Conservation (phyloP, 1,140 invertebrate species). For the Drosophila aff. region DNA sequence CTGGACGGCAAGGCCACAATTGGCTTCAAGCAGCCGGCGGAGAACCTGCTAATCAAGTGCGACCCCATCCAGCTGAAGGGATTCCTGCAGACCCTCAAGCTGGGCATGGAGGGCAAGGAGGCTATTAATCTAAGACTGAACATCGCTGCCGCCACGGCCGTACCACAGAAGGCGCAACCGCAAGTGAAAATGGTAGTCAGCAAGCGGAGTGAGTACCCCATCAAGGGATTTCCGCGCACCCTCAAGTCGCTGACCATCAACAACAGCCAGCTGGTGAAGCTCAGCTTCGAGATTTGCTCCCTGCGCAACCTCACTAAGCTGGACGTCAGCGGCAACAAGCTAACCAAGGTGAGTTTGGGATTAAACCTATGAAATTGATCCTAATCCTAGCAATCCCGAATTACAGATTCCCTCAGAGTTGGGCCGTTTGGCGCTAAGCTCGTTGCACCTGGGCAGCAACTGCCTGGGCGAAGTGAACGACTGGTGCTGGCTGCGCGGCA, state of each 20-base stretch:
- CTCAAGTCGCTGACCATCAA: conserved; percentile 85
- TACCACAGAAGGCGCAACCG: conserved; percentile 82
- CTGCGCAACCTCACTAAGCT: conserved; percentile 89
- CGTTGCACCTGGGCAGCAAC: conserved; percentile 91
- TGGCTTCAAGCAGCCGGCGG: conserved; percentile 88
- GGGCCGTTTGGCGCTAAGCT: conserved; percentile 88
- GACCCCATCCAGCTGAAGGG: conserved; percentile 89
- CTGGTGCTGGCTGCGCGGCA: conserved; percentile 89
- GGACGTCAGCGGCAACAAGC: conserved; percentile 91
- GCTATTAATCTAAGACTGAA: conserved; percentile 86
- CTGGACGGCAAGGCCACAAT: conserved; percentile 91
- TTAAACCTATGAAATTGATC: not conserved
- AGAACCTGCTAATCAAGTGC: conserved; percentile 89
- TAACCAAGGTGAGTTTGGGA: conserved; percentile 86
- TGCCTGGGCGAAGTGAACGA: conserved; percentile 87
- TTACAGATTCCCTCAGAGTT: conserved; percentile 89
- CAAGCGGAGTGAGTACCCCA: conserved; percentile 88
- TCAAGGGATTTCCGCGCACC: conserved; percentile 88
- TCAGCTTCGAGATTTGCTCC: conserved; percentile 89
- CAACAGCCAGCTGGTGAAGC: conserved; percentile 87
- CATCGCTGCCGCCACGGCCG: conserved; percentile 85
- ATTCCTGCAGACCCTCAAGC: conserved; percentile 88
- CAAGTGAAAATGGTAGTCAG: conserved; percentile 88
- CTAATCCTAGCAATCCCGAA: not conserved
- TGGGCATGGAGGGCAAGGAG: conserved; percentile 87